These are phyloP conservation scores for Ammodytes marinus DNA, from an alignment of 2,113 vertebrate species.

Conservation along the genomic window DNA sequence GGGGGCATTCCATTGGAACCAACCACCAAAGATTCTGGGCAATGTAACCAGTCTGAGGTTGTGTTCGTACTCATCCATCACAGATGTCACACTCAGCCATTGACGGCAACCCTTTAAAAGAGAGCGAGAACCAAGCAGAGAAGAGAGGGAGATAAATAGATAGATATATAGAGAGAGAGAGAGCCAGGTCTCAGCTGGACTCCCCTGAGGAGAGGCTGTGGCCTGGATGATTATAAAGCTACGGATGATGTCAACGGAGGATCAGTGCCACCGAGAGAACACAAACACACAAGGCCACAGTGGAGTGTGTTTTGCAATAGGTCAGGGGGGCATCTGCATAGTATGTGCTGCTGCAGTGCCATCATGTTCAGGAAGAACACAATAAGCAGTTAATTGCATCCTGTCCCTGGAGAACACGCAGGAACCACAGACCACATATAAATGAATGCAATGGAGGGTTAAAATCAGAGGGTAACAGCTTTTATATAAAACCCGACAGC, in stretches of 20 bases:
- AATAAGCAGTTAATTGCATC: constrained; percentile 48
- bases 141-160: constrained; percentile 18
- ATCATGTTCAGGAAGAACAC: constrained; percentile 42
- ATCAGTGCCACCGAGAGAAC: constrained; percentile 59
- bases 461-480: constrained; percentile 17
- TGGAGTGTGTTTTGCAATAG: constrained; percentile 35
- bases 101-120: constrained; percentile 71
- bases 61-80: constrained; percentile 77
- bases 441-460: constrained; percentile 16
- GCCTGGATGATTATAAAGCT: constrained; percentile 81
- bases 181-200: constrained; percentile 76
- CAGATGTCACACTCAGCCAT: constrained; percentile 62
- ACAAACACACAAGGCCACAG: constrained; percentile 59
- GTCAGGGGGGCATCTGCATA: constrained; percentile 49
- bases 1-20: constrained; percentile 40
- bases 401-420: constrained; percentile 24
- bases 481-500: neutral
- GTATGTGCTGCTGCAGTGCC: neutral
- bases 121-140: constrained; percentile 44
- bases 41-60: constrained; percentile 57
- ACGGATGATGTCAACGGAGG: constrained; percentile 80
- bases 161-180: constrained; percentile 29
- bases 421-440: constrained; percentile 20
- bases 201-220: constrained; percentile 73
- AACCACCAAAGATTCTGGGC: constrained; percentile 64